Percentiles rank a stretch among this genome's conserved stretches.
Evolutionary conservation across 1,140 invertebrate species (phyloP).

Genomic region (Melanaphis sacchari): DNA sequence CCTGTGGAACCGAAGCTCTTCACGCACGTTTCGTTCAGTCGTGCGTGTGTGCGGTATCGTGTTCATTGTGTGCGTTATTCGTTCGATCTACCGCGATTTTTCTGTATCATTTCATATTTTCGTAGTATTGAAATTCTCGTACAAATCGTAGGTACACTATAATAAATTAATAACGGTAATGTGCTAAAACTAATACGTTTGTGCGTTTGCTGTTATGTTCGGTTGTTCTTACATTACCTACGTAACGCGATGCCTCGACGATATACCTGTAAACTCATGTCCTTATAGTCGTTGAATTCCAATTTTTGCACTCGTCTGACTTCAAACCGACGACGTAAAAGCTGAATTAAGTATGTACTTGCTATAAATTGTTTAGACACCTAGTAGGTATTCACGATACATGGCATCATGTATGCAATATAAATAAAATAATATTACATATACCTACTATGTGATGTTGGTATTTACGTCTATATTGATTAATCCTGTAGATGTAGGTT

Average conservation of each 20-base stretch:
- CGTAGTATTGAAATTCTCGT: not conserved
- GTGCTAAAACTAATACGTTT: not conserved
- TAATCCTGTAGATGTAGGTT: not conserved
- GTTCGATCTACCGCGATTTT: not conserved
- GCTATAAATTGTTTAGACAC: not conserved
- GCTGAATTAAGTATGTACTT: not conserved
- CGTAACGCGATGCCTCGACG: not conserved
- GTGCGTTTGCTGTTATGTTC: not conserved
- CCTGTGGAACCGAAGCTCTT: not conserved
- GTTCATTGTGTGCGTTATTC: not conserved
- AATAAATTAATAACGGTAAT: not conserved
- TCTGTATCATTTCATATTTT: not conserved
- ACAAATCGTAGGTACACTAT: not conserved
- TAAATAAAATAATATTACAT: not conserved
- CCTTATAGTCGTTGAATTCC: not conserved
- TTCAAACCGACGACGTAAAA: not conserved
- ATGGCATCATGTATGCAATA: not conserved
- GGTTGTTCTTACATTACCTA: not conserved
- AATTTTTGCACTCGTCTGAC: not conserved
- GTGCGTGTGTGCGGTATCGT: constrained; percentile 2
- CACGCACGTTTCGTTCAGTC: not conserved
- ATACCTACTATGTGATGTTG: not conserved
- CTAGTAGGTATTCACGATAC: not conserved
- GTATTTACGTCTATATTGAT: not conserved
- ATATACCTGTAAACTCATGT: not conserved